Percentiles rank a stretch among this genome's conserved stretches.
phyloP scores from a whole-genome alignment of 2,113 vertebrate genomes.

The Crotalus tigris region DNA sequence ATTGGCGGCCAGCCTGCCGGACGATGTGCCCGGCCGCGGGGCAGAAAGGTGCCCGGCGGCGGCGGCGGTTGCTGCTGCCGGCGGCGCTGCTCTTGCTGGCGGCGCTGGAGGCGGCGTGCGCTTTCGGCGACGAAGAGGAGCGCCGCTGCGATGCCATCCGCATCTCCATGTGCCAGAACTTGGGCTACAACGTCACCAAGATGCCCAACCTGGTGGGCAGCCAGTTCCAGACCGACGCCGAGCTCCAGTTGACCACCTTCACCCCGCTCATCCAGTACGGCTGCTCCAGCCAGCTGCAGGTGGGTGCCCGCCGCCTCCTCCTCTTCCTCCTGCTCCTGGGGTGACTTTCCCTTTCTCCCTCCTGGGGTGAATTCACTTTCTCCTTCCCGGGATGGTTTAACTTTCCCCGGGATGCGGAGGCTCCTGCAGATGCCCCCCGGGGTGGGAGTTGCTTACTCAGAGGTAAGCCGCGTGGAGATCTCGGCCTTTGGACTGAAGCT shows the following conservation, averaged over 20 bases:
- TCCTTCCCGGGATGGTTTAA: background rate
- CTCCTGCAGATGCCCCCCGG: background rate
- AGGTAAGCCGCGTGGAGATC: background rate
- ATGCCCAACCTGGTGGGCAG: slow-evolving; percentile 98
- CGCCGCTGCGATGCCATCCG: slow-evolving; percentile 94
- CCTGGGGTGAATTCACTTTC: background rate
- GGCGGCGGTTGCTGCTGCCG: slow-evolving; percentile 25
- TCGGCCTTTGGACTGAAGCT: background rate
- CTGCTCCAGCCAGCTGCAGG: slow-evolving; percentile 96
- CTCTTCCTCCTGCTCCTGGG: background rate
- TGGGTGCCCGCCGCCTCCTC: slow-evolving; percentile 55
- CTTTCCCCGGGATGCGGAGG: background rate
- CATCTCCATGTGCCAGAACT: slow-evolving; percentile 96
- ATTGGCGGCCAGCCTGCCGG: slow-evolving; percentile 23
- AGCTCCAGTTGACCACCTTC: slow-evolving; percentile 95
- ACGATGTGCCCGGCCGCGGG: background rate
- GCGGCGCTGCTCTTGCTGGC: slow-evolving; percentile 17
- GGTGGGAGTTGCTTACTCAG: background rate
- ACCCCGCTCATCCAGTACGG: slow-evolving; percentile 98
- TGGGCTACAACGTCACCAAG: slow-evolving; percentile 98
- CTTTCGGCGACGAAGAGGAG: slow-evolving; percentile 91
- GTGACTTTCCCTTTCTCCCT: too few relatives aligned
- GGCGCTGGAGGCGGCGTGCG: slow-evolving; percentile 48
- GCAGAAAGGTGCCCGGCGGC: background rate
- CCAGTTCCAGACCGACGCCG: slow-evolving; percentile 94